Base-by-base conservation (phyloP, 2,797 vertebrate species). In the Lycodopsis pacificus region DNA sequence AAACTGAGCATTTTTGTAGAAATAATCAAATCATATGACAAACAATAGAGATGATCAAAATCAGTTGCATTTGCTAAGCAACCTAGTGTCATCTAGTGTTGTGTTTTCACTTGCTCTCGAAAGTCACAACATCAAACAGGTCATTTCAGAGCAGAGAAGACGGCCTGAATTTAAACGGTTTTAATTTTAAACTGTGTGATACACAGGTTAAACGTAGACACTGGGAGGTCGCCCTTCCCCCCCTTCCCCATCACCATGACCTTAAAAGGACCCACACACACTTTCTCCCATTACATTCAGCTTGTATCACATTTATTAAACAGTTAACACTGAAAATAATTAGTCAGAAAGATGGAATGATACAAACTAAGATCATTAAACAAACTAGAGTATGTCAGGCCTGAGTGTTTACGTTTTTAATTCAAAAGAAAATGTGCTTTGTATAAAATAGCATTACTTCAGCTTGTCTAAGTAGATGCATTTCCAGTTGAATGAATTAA, bases 211-310 rank as follows among this genome's bases (percentile, higher is more conserved):
- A 44, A 15, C 14, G 14, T 13, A 44, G 6, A 46, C 22, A 40
- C 32, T 19, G 11, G 15, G 13, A 19, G 22, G 48, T 30, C 11
- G 0, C 40, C 61, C 65, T 38, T 30, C 51, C 48, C 19, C 0
- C 32, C n/a, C n/a, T n/a, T n/a, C n/a, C n/a, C n/a, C n/a, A 88
- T 90, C 72, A 84, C 20, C 57, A 46, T 80, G 71, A 85, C 85
- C 83, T 81, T 17, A 68, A 48, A 27, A 15, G 83, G 82, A 89
- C 83, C 88, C 48, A 46, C 25, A 32, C 5, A 34, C 30, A 38
- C 20, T 54, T 7, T 54, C 53, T 7, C 7, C 7, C 46, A 20
- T 48, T 20, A 48, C 7, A 20, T 48, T 48, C 46, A 48, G 19
- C 46, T 48, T 48, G 7, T 20, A 48, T 20, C 46, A 48, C 19